Percentiles rank a stretch among this genome's conserved stretches.
These are phyloP conservation scores for Dolichoris vasculosae DNA, from an alignment of 1,140 invertebrate species.

Conservation along the genomic window DNA sequence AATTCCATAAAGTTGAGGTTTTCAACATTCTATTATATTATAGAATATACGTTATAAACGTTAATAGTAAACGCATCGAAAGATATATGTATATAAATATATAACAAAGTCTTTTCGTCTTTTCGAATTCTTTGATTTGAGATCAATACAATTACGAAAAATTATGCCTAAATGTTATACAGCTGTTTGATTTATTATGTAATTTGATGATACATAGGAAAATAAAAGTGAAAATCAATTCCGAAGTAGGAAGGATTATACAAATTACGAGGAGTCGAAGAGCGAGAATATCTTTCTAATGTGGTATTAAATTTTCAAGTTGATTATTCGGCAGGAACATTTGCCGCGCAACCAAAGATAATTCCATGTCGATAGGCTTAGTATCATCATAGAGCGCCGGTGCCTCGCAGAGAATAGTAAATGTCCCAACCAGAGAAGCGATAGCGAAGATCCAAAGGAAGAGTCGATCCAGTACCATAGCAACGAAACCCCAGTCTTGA, in stretches of 20 bases:
- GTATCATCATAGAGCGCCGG: constrained; percentile 93
- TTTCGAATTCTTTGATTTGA: constrained; percentile 21
- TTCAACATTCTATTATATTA: background rate
- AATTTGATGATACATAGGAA: background rate
- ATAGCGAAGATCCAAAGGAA: constrained; percentile 97
- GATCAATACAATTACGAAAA: constrained; percentile 23
- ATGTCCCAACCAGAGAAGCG: constrained; percentile 91
- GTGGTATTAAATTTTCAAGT: constrained; percentile 60
- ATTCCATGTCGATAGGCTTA: constrained; percentile 90
- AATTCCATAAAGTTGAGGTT: constrained; percentile 11
- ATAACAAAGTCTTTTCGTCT: constrained; percentile 8
- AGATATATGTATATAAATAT: constrained; percentile 7
- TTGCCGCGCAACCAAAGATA: constrained; percentile 88
- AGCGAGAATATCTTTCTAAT: constrained; percentile 32
- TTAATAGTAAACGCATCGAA: background rate
- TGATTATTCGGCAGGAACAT: constrained; percentile 78
- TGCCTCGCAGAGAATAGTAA: constrained; percentile 90
- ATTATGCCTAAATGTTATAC: background rate
- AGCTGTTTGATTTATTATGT: constrained; percentile 19
- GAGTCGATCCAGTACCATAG: constrained; percentile 97
- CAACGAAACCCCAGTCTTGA: constrained; percentile 99
- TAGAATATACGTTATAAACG: background rate
- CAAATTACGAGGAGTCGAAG: background rate
- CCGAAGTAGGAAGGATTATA: background rate
- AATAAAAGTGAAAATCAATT: constrained; percentile 15